Base-by-base conservation (phyloP, 2,113 vertebrate species). In the Sciurus niger region DNA sequence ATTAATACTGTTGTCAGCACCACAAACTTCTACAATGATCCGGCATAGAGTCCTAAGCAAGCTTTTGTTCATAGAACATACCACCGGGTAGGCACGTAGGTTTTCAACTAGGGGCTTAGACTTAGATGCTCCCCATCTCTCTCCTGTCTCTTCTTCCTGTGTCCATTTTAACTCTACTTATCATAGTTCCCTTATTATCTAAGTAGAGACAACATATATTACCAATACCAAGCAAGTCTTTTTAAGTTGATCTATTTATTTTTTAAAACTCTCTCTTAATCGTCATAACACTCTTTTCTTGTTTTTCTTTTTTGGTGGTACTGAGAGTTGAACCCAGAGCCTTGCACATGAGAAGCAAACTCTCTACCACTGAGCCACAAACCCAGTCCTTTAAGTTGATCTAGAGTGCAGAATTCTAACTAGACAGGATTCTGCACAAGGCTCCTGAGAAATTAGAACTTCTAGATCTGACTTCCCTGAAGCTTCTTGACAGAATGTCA, bases 401-500 rank as follows among this genome's bases (percentile, higher is more conserved):
- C 11, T 65, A 76, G 76, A 84, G 3, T 43, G 7, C 25, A 63
- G 37, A 79, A 72, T 93, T 96, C 37, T 86, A 96, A 86, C 46
- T 51, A 94, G 91, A 37, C 63, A 94, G 85, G 96, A 94, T 91
- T 94, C 51, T 88, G 67, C 96, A 68, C 25, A 89, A 89, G 58
- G 40, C 72, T 84, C 79, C 84, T 96, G 46, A 96, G 67, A 94
- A 95, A 84, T 58, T 43, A 89, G 83, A 14, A 24, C 37, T 93
- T 89, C 17, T 74, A 63, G 25, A 92, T 73, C 32, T 93, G 93
- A 92, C 80, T 93, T 96, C 68, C 89, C 86, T 89, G 86, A 94
- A 97, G 91, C 32, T 55, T 96, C 88, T 96, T 93, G 89, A 95
- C 46, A 74, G 73, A 6, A 46, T 93, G 84, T 96, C 93, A 89